These are phyloP conservation scores for Triplophysa yarkandensis DNA, from an alignment of 2,797 vertebrate species.

Conservation along the genomic window DNA sequence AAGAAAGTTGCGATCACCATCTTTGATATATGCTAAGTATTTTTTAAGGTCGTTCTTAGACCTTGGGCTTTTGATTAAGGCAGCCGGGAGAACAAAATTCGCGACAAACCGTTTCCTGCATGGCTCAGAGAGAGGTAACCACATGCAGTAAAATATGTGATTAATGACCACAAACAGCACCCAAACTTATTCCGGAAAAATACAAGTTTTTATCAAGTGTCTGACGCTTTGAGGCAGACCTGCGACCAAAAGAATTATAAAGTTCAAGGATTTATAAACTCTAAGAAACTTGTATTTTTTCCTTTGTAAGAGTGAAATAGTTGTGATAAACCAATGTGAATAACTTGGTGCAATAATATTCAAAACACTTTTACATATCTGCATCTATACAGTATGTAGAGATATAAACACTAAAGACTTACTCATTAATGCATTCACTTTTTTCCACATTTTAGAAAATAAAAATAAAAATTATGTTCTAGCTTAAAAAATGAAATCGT, in stretches of 20 bases:
- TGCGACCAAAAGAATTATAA: not conserved
- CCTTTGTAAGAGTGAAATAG: not conserved
- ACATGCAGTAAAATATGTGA: constrained; percentile 31
- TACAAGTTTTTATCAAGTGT: constrained; percentile 23
- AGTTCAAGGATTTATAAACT: no score
- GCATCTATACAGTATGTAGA: not conserved
- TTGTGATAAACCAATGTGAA: not conserved
- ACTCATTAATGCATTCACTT: no score
- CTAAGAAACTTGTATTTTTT: no score
- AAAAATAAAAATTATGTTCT: no score
- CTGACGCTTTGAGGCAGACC: not conserved
- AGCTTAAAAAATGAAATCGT: no score
- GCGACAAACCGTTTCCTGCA: constrained; percentile 16
- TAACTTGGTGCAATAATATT: not conserved
- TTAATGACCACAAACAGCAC: constrained; percentile 30
- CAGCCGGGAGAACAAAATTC: constrained; percentile 6
- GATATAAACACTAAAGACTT: no score
- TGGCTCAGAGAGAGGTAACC: constrained; percentile 11
- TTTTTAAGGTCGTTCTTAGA: constrained; percentile 47
- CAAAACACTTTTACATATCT: not conserved
- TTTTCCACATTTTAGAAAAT: no score
- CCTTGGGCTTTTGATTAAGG: constrained; percentile 46
- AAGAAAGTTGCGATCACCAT: constrained; percentile 48
- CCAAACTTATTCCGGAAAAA: constrained; percentile 35
- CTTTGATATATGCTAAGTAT: constrained; percentile 48